Conservation (phyloP, 2,797 vertebrate genomes). For the Lemur catta region DNA sequence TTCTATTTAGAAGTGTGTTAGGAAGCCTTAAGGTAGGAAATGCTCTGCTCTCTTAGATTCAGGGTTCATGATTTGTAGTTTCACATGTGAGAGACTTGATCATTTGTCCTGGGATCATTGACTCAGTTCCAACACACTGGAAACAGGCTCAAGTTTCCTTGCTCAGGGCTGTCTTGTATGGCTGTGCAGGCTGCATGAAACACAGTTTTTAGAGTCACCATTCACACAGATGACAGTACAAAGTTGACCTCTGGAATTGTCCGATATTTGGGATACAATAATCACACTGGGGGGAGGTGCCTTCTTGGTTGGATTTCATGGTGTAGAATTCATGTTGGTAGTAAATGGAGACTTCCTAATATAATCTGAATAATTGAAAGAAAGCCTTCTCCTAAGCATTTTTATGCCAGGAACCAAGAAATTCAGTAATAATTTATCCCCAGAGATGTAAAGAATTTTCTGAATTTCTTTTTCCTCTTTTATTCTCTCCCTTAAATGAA, state of each 20-base stretch:
- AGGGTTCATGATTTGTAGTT: background rate
- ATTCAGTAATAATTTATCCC: background rate
- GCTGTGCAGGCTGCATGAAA: background rate
- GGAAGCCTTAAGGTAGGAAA: background rate
- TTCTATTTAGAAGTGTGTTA: background rate
- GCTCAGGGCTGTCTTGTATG: background rate
- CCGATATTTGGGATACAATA: background rate
- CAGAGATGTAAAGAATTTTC: background rate
- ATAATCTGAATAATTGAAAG: conserved; percentile 36
- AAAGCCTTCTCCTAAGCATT: background rate
- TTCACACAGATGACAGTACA: background rate
- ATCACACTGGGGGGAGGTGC: background rate
- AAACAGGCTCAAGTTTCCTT: background rate
- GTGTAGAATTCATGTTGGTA: background rate
- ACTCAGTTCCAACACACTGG: background rate
- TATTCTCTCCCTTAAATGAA: background rate
- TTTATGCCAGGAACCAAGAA: conserved; percentile 33
- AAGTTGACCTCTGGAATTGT: background rate
- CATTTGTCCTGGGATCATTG: background rate
- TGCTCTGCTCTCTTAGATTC: background rate
- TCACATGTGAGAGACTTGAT: background rate
- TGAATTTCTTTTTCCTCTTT: conserved; percentile 11
- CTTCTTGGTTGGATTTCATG: background rate
- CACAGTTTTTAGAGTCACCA: background rate
- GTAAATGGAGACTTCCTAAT: conserved; percentile 3